These are phyloP conservation scores for Cololabis saira DNA, from an alignment of 2,113 vertebrate species.

Conservation along the genomic window DNA sequence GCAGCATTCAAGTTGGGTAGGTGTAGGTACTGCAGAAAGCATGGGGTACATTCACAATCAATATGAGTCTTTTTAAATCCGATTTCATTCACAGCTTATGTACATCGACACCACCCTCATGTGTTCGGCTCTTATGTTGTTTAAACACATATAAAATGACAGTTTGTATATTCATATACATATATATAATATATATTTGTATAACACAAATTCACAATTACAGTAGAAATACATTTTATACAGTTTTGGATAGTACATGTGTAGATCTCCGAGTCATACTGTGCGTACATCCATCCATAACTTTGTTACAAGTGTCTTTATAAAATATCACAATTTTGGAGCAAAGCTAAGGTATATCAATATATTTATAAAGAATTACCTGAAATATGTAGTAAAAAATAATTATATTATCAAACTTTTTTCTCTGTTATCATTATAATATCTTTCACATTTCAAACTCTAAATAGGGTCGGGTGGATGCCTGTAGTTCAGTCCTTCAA, in stretches of 20 bases:
- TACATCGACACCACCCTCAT: conserved; percentile 87
- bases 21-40: conserved; percentile 92
- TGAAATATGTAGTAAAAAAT: conserved; percentile 87
- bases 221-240: conserved; percentile 98
- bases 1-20: conserved; percentile 93
- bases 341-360: conserved; percentile 87
- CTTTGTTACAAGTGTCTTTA: conserved; percentile 80
- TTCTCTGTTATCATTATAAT: conserved; percentile 76
- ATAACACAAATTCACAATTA: conserved; percentile 98
- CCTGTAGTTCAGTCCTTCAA: conserved; percentile 47
- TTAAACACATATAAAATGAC: conserved; percentile 98
- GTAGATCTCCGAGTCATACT: conserved; percentile 85
- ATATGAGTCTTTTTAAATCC: conserved; percentile 91
- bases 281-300: conserved; percentile 78
- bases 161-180: conserved; percentile 87
- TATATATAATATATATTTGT: conserved; percentile 91
- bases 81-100: conserved; percentile 92
- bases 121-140: conserved; percentile 79
- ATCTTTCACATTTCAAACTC: conserved; percentile 75
- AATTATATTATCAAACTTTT: conserved; percentile 83
- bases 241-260: conserved; percentile 87
- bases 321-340: conserved; percentile 84
- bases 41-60: conserved; percentile 97
- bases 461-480: conserved; percentile 52
- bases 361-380: conserved; percentile 87